phyloP scores from a whole-genome alignment of 2,797 vertebrate species.

The Poecile montanus region DNA sequence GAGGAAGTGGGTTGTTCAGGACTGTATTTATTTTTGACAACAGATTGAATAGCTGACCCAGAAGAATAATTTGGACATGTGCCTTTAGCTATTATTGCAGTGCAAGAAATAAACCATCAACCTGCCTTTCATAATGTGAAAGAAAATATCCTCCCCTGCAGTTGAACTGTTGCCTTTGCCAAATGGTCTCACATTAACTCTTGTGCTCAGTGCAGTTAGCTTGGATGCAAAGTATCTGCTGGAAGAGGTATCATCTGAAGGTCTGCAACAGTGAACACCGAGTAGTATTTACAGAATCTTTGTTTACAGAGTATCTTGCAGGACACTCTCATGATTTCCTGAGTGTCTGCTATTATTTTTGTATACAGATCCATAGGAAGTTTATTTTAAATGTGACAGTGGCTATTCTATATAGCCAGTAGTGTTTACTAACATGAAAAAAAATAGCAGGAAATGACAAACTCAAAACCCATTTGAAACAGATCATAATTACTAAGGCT shows the following conservation, averaged over 20 bases:
- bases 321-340: not conserved
- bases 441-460: slow-evolving; percentile 1
- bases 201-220: not conserved
- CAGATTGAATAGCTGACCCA: not conserved
- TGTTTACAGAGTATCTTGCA: not conserved
- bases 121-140: not conserved
- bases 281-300: not conserved
- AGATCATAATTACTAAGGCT: not conserved
- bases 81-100: not conserved
- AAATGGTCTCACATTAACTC: not conserved
- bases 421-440: not conserved
- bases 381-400: not conserved
- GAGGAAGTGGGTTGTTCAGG: not conserved
- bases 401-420: not conserved
- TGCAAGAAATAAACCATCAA: not conserved
- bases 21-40: not conserved
- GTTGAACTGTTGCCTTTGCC: not conserved
- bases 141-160: not conserved
- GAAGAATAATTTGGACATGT: not conserved
- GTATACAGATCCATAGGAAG: not conserved
- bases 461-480: not conserved
- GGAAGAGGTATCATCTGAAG: not conserved
- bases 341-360: not conserved
- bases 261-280: not conserved
- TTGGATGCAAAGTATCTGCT: not conserved